These are phyloP conservation scores for Sebastes alutus DNA, from an alignment of 2,797 vertebrate species.

Conservation along the genomic window DNA sequence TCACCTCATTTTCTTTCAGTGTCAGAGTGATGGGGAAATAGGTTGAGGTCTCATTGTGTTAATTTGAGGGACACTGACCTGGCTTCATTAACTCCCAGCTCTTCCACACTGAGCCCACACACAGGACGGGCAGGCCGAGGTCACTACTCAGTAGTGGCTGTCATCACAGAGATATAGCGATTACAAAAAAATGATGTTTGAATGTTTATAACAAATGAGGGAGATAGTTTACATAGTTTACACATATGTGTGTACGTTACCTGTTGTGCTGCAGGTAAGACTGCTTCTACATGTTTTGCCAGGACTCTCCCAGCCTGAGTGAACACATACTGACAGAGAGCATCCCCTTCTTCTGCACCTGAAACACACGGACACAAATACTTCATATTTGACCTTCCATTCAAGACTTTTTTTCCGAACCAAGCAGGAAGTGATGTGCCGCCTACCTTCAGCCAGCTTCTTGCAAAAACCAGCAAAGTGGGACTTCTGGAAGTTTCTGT, in stretches of 20 bases:
- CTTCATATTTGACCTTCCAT: background rate
- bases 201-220: background rate
- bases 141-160: conserved; percentile 85
- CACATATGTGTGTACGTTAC: conserved; percentile 56
- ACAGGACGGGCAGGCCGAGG: conserved; percentile 88
- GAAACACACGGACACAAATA: conserved; percentile 9
- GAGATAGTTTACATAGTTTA: too few species aligned
- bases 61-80: conserved; percentile 74
- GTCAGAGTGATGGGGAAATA: background rate
- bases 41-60: fast-evolving
- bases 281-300: conserved; percentile 86
- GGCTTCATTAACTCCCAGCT: conserved; percentile 91
- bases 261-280: conserved; percentile 86
- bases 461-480: conserved; percentile 92
- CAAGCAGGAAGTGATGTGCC: background rate
- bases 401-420: background rate
- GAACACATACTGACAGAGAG: conserved; percentile 85
- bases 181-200: background rate
- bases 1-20: background rate
- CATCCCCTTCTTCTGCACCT: conserved; percentile 87
- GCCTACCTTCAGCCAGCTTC: conserved; percentile 87
- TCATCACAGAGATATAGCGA: background rate
- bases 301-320: conserved; percentile 84
- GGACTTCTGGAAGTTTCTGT: conserved; percentile 91
- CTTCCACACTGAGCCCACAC: conserved; percentile 94